Base-by-base conservation (phyloP, 1,140 invertebrate species). In the Cherax quadricarinatus region DNA sequence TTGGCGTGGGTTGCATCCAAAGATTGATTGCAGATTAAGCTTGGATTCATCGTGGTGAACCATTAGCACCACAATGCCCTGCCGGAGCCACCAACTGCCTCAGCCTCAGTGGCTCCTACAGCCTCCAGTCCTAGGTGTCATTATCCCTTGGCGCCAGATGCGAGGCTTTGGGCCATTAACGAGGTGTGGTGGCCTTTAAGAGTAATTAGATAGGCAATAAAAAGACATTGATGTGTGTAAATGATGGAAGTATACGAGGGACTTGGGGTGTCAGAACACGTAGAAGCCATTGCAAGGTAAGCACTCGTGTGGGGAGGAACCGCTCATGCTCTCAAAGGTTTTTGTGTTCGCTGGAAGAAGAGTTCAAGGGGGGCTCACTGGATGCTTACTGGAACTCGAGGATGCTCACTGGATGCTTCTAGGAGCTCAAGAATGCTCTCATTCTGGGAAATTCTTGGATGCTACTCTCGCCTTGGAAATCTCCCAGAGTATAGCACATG, bases 181-280 rank as follows among this genome's bases (percentile, higher is more conserved):
- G 82, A 75, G 53, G 73, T 78, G 81, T 60, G 82, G 82, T 83
- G 73, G 89, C 73, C 89, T 86, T 86, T 91, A 91, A 80, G 89
- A 91, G 89, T 91, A 91, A 91, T 91, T 91, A 91, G 82, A 91
- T 91, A 80, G 89, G 89, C 81, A 91, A 86, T 91, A 91, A 91
- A 91, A 91, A 91, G 89, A 91, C 89, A 86, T 85, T 91, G 89
- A 91, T 89, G 88, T 89, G 88, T 89, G 88, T 89, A 89, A 89
- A 89, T 89, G 88, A 89, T 86, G 89, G 89, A 85, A 86, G 89
- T 86, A 91, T 91, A 91, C 62, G 89, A 91, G 82, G 89, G 83
- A 86, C 57, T 57, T 70, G 89, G 89, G 81, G 80, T 78, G 62
- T 86, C 82, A n/a, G 62, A 49, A 86, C 83, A 80, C 83, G 73